phyloP scores from a whole-genome alignment of 2,113 vertebrate species.

The Atrichornis clamosus region DNA sequence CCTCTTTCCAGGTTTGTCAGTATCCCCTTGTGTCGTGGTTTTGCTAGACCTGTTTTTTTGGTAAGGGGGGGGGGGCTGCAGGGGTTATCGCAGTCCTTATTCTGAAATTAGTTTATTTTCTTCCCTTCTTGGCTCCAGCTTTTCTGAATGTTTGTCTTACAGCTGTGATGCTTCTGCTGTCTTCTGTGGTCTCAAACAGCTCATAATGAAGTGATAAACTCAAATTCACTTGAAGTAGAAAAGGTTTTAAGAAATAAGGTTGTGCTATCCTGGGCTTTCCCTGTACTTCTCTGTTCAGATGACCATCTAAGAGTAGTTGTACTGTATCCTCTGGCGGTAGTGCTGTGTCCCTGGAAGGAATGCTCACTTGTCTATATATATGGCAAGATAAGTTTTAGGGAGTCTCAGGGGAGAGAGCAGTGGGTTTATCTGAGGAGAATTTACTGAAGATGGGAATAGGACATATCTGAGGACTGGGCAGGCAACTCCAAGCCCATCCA shows the following conservation, averaged over 20 bases:
- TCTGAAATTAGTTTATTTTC: neutral
- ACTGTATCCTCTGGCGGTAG: neutral
- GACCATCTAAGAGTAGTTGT: neutral
- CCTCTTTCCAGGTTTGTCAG: neutral
- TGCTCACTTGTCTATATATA: rapidly evolving
- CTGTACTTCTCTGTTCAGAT: neutral
- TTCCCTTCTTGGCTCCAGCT: neutral
- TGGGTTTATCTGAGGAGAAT: neutral
- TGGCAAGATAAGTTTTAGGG: neutral
- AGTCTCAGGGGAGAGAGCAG: neutral
- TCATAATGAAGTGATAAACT: neutral
- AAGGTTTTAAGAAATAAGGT: neutral
- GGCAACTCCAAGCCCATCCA: neutral
- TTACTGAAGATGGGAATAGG: neutral
- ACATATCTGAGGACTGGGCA: neutral
- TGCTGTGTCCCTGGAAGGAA: neutral
- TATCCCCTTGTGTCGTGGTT: neutral
- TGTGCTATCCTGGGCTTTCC: neutral
- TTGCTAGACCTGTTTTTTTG: no score
- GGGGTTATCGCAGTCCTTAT: rapidly evolving
- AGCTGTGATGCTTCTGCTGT: neutral
- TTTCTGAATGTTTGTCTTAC: neutral
- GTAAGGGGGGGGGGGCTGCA: no score
- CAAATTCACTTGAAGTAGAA: neutral
- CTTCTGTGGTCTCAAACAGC: neutral